Evolutionary conservation across 2,797 vertebrate species (phyloP), one percentile per base, ranked within the genome.

Genomic region (Centroberyx gerrardi): DNA sequence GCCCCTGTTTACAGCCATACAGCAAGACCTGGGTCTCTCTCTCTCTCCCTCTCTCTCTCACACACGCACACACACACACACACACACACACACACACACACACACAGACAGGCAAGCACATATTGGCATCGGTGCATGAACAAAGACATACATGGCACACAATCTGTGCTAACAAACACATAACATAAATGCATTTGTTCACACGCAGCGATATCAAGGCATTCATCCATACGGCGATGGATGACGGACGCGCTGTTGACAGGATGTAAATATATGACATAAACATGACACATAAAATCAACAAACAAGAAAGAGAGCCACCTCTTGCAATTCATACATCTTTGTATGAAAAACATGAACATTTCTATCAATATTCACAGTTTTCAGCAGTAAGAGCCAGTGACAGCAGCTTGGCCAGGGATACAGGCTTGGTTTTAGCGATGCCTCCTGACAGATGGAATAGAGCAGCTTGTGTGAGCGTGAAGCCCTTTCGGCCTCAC

Each of bases 391-490:
- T 81, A 33, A 76, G 64, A 75, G 59, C 65, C 70, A 72, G 74
- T 55, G 64, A 85, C n/a, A 83, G 75, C 63, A 74, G 72, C 72
- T 77, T 83, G 83, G 86, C 76, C 74, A 22, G 59, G 85, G 56
- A 83, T 75, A 68, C 49, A 78, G 78, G 87, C 83, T 80, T 61
- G 53, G 85, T 61, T 85, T 82, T 73, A 78, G 86, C 73, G 74
- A 81, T 78, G 83, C 84, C 78, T 90, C 85, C 75, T 92, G 90
- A 92, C 92, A 93, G 92, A 93, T 93, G 92, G 92, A 90, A 84
- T 28, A 52, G 90, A 93, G 90, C 91, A 93, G 93, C 90, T 91
- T 91, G 92, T 89, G 83, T 72, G 87, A 92, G 88, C 78, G 38
- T 80, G 82, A 85, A 87, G 86, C 91, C 78, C 83, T 92, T 91